Evolutionary conservation across 2,888 invertebrate genomes (phyloP).

Genomic region (Polydrusus tereticollis): DNA sequence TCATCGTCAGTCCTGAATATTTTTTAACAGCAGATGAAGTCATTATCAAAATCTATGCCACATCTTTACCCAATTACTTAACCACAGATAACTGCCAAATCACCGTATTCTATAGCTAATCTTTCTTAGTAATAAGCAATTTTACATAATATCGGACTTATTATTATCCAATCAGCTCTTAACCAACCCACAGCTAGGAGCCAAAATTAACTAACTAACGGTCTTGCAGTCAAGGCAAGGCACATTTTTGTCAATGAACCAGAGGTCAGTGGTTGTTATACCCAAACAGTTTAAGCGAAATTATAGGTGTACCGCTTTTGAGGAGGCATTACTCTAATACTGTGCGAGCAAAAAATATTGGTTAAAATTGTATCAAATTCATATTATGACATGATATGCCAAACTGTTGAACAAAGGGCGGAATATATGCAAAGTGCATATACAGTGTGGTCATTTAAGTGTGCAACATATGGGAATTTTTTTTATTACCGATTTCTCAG

Average conservation of each 20-base stretch:
- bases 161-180: neutral
- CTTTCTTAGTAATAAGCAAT: slow-evolving; percentile 10
- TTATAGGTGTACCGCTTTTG: neutral
- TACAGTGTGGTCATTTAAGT: too few species aligned
- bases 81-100: neutral
- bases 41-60: neutral
- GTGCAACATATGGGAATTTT: too few species aligned
- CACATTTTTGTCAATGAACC: slow-evolving; percentile 11
- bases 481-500: too few species aligned
- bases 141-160: neutral
- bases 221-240: slow-evolving; percentile 1
- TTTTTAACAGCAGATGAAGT: neutral
- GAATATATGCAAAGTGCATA: too few species aligned
- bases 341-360: too few species aligned
- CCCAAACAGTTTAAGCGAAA: neutral
- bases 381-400: too few species aligned
- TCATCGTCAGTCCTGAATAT: neutral
- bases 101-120: neutral
- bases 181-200: slow-evolving; percentile 11
- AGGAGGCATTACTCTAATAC: too few species aligned
- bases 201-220: slow-evolving; percentile 6
- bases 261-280: neutral
- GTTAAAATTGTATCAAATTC: too few species aligned
- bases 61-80: neutral
- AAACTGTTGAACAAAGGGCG: too few species aligned